Conservation (phyloP, 2,888 invertebrate genomes). For the Thumatha senex region DNA sequence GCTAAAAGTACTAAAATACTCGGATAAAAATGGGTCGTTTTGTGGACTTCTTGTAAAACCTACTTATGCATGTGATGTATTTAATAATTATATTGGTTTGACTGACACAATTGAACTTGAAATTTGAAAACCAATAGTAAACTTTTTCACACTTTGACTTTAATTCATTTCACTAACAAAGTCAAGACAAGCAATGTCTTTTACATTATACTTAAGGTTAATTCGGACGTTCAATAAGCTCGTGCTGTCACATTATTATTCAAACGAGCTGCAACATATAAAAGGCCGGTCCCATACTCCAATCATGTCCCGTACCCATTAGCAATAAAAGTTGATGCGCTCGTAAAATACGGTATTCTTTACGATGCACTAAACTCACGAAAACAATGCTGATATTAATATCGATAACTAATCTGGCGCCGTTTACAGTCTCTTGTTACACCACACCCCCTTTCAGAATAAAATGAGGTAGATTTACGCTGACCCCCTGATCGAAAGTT, state of each 20-base stretch:
- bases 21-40: too few species aligned
- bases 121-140: too few species aligned
- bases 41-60: too few species aligned
- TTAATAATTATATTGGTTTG: too few species aligned
- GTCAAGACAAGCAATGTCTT: not conserved
- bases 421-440: slow-evolving; percentile 7
- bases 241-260: slow-evolving; percentile 1
- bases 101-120: too few species aligned
- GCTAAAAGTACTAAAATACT: too few species aligned
- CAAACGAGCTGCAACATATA: slow-evolving; percentile 2
- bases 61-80: too few species aligned
- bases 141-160: too few species aligned
- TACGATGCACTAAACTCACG: slow-evolving; percentile 23
- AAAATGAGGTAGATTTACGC: too few species aligned
- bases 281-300: slow-evolving; percentile 1
- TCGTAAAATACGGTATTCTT: slow-evolving; percentile 22
- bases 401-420: slow-evolving; percentile 28
- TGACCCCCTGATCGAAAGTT: too few species aligned
- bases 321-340: slow-evolving; percentile 28
- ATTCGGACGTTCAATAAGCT: not conserved
- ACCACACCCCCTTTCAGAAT: not conserved
- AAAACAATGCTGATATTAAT: slow-evolving; percentile 37
- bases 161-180: too few species aligned
- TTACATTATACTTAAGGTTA: too few species aligned
- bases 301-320: slow-evolving; percentile 13